Percentiles rank a stretch among this genome's conserved stretches.
phyloP scores from a whole-genome alignment of 2,888 invertebrate species.

The Phasia obesa region DNA sequence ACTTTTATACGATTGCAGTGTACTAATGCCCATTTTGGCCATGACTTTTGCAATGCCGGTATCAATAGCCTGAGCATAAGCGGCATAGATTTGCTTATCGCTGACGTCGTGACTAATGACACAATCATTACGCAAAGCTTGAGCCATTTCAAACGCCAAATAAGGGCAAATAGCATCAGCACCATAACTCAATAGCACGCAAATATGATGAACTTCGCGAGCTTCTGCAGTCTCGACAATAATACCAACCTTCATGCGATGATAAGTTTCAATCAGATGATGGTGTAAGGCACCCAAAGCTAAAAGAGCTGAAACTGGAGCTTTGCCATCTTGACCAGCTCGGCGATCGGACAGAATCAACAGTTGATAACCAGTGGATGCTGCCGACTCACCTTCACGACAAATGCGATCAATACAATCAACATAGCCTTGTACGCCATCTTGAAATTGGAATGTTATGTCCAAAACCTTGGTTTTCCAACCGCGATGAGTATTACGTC shows the following conservation, averaged over 20 bases:
- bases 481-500: slow-evolving; percentile 90
- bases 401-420: slow-evolving; percentile 92
- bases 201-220: slow-evolving; percentile 97
- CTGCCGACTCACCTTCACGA: slow-evolving; percentile 91
- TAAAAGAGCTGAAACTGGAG: slow-evolving; percentile 91
- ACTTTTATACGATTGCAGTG: slow-evolving; percentile 98
- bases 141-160: slow-evolving; percentile 96
- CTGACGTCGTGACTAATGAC: slow-evolving; percentile 89
- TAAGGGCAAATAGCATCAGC: slow-evolving; percentile 99
- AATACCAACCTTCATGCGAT: slow-evolving; percentile 97
- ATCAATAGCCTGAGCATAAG: slow-evolving; percentile 95
- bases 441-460: slow-evolving; percentile 91
- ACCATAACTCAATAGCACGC: slow-evolving; percentile 96
- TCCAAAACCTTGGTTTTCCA: slow-evolving; percentile 95
- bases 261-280: slow-evolving; percentile 95
- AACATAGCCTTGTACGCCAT: slow-evolving; percentile 89
- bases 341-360: slow-evolving; percentile 92
- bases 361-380: slow-evolving; percentile 90
- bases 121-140: slow-evolving; percentile 92
- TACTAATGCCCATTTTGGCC: slow-evolving; percentile 99
- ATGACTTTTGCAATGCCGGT: slow-evolving; percentile 96
- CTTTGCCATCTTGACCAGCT: slow-evolving; percentile 85
- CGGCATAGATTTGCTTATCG: slow-evolving; percentile 91
- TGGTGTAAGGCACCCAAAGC: slow-evolving; percentile 97
- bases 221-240: slow-evolving; percentile 98